Conservation (phyloP, 2,888 invertebrate species). For the Sminthurinus aureus region DNA sequence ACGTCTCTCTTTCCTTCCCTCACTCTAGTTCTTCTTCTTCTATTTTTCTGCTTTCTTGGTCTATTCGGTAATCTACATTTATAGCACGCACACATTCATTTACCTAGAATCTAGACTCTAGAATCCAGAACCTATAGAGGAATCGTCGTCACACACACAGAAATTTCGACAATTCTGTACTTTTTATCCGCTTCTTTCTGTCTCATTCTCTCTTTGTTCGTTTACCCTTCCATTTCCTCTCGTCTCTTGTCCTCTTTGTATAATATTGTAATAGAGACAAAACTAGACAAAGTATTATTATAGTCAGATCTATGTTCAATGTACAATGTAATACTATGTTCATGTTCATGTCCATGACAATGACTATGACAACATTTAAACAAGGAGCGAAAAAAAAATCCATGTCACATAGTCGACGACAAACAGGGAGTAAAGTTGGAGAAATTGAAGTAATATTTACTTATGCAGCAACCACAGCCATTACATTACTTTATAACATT, state of each 20-base stretch:
- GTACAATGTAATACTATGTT: no score
- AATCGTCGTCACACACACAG: neutral
- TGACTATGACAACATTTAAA: no score
- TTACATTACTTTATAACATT: constrained; percentile 5
- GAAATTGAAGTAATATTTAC: constrained; percentile 18
- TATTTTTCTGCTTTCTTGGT: neutral
- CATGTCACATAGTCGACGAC: neutral
- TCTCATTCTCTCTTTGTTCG: neutral
- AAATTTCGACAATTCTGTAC: neutral
- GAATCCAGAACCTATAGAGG: neutral
- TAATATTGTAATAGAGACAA: no score
- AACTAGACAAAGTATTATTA: neutral
- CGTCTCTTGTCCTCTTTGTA: no score
- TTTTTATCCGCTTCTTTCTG: neutral
- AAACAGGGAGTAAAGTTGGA: neutral
- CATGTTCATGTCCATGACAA: no score
- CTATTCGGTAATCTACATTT: constrained; percentile 29
- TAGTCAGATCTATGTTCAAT: neutral
- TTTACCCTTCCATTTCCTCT: neutral
- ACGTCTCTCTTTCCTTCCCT: neutral
- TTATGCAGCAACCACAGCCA: constrained; percentile 8
- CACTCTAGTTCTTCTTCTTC: neutral
- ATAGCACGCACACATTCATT: constrained; percentile 27
- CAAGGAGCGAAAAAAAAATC: neutral
- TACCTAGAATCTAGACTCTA: neutral